Conservation (phyloP, 1,140 invertebrate genomes). For the Pseudachorutes palmiensis region DNA sequence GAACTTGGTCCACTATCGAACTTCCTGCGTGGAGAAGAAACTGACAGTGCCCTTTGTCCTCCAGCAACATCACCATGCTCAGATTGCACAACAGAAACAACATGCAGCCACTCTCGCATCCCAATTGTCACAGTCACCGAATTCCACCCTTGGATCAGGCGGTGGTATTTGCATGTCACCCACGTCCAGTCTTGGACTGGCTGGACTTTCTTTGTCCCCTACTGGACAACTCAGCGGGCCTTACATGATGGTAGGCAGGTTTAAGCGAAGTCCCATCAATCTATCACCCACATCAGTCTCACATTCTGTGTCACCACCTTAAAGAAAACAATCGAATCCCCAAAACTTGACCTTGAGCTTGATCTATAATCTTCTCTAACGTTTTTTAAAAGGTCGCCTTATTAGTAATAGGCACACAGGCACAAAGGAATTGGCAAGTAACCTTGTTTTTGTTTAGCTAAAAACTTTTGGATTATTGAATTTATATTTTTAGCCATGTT, state of each 20-base stretch:
- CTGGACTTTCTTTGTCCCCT: constrained; percentile 22
- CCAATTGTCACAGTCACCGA: constrained; percentile 1
- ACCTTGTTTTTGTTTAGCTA: no score
- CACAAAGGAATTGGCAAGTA: no score
- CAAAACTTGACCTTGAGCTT: no score
- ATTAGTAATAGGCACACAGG: no score
- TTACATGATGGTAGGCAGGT: constrained; percentile 11
- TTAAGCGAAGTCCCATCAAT: background rate
- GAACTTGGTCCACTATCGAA: constrained; percentile 53
- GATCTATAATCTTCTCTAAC: no score
- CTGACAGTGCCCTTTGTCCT: constrained; percentile 20
- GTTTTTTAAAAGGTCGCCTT: no score
- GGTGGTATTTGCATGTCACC: constrained; percentile 20
- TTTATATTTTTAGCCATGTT: no score
- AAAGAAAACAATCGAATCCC: no score
- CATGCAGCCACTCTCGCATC: constrained; percentile 4
- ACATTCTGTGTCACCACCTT: background rate
- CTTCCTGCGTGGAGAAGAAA: constrained; percentile 26
- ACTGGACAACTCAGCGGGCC: constrained; percentile 16
- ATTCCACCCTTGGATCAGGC: constrained; percentile 11
- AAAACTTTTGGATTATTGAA: no score
- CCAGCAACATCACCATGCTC: constrained; percentile 19
- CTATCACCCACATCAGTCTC: background rate
- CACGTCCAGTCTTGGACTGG: background rate
- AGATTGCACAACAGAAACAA: constrained; percentile 20